Base-by-base conservation (phyloP, 2,888 invertebrate species). In the Drosophila yooni region DNA sequence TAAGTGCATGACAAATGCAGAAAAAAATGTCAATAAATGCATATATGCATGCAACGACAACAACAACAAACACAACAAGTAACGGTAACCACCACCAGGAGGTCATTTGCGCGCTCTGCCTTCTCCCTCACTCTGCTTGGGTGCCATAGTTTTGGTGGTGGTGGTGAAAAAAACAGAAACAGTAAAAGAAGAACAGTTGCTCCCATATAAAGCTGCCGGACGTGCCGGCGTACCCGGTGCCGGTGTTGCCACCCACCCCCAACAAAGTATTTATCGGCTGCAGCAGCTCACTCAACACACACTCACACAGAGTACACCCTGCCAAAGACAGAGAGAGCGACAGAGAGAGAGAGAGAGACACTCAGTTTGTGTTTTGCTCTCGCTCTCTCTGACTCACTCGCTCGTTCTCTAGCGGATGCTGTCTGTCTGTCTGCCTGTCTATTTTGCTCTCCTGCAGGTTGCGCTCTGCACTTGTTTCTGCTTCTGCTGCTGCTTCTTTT, bases 21-120 rank as follows among this genome's bases (percentile, higher is more conserved):
- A 65, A 73, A 83, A 85, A 85, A 85, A 85, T 90, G 85, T 85
- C 85, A 85, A 85, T 85, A 85, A 90, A 90, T 90, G 83, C 86
- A 89, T 75, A 74, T 78, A 72, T 70, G 68, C 77, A 56, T 60
- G 63, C 54, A 69, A 61, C 48, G 66, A 66, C 58, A 79, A 66
- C 73, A 77, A 57, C 57, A 57, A 40, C 54, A 27, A 54, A 56
- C 54, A 36, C 34, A 67, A 54, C 60, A 64, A 67, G 62, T 73
- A 79, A 74, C 70, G 70, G 69, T 46, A 78, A 75, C 88, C 77
- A 85, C 85, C 90, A 85, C 85, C 85, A 88, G 86, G 75, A 86
- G 77, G 60, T 62, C 68, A 59, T 46, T 81, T 53, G 34, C 18
- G 38, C 67, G 31, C 68, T 65, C 64, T 53, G 33, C 54, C 34